Evolutionary conservation across 2,797 vertebrate species (phyloP), one percentile per base, ranked within the genome.

Genomic region (Buceros bicornis): DNA sequence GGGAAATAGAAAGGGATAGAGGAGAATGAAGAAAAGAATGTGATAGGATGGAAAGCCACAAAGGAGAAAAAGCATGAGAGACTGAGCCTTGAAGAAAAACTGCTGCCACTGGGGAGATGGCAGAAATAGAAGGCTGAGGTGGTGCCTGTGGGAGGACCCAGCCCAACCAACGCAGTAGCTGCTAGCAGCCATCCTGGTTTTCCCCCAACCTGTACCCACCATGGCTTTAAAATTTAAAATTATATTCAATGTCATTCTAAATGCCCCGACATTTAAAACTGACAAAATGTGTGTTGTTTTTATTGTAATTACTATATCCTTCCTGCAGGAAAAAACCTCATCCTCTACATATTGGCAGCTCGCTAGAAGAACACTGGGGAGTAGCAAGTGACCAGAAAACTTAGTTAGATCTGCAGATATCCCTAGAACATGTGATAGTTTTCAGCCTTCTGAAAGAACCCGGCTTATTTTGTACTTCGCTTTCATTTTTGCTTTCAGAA

Each of bases 21-120:
- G 35, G 48, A 85, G 60, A 80, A 53, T 25, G 37, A 88, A 60
- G 84, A 82, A 96, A 96, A 8, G 16, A 48, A 45, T 93, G 26
- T 6, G 18, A 62, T 16, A 60, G 29, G 15, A 26, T n/a, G 28
- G 84, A 91, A 89, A 91, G 60, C 25, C 62, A 40, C 48, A 65
- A 82, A 88, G 73, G 20, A 70, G 20, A 77, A 93, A 76, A 94
- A 47, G 8, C 1, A 1, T 25, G 29, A 62, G 40, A 51, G 7
- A 47, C 6, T 1, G 3, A 47, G 7, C 4, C 9, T 18, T 1
- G 2, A 33, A 48, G 4, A 13, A 45, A 64, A 85, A 19, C 21
- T 51, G 13, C 15, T 87, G 29, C 13, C 21, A 6, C 7, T n/a
- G 28, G 12, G 11, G 56, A 6, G 21, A 13, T 5, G 14, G 18